Evolutionary conservation across 2,888 invertebrate genomes (phyloP).

Genomic region (Caenorhabditis plicata): DNA sequence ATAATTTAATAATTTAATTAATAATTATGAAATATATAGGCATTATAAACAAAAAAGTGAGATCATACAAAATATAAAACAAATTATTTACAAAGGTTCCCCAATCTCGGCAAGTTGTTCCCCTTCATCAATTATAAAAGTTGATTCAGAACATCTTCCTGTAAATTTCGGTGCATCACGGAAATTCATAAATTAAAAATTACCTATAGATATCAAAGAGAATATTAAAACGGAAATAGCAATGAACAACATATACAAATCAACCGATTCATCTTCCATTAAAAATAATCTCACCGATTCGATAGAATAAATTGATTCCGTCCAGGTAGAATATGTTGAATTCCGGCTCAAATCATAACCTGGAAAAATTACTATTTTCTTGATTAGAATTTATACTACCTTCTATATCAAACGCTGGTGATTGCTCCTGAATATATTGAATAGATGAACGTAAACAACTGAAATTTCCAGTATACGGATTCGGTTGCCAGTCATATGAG

Average conservation of each 20-base stretch:
- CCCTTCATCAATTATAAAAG: conserved; percentile 49
- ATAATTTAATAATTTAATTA: neutral
- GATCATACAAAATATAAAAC: neutral
- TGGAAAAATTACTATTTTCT: no score
- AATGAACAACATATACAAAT: conserved; percentile 19
- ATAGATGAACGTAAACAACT: conserved; percentile 48
- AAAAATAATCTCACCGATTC: conserved; percentile 50
- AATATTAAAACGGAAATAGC: conserved; percentile 23
- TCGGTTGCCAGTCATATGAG: conserved; percentile 54
- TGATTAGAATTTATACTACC: no score
- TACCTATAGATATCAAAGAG: conserved; percentile 30
- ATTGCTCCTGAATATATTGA: conserved; percentile 32
- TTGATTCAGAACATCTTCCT: conserved; percentile 38
- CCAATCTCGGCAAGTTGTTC: conserved; percentile 44
- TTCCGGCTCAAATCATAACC: conserved; percentile 8
- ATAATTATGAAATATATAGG: neutral
- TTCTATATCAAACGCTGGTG: conserved; percentile 56
- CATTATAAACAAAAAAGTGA: neutral
- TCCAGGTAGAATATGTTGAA: conserved; percentile 54
- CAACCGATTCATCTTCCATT: conserved; percentile 31
- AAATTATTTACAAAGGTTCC: conserved; percentile 38
- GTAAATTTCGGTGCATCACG: no score
- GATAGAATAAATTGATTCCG: conserved; percentile 50
- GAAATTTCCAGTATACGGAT: conserved; percentile 32
- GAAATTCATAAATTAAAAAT: neutral